Conservation (phyloP, 2,797 vertebrate species). For the Pelochelys cantorii region DNA sequence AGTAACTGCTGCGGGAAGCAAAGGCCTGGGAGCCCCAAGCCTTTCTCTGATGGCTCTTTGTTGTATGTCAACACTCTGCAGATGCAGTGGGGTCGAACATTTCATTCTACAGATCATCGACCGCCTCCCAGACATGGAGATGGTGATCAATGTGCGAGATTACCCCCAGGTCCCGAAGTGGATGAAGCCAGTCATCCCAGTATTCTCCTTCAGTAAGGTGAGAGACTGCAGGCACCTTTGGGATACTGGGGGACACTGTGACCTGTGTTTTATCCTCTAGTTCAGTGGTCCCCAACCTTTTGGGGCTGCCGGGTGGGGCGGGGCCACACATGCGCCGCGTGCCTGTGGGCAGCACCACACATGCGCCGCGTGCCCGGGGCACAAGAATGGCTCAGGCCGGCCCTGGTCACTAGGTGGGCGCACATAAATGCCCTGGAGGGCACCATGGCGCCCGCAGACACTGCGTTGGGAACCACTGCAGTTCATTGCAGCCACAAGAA, state of each 20-base stretch:
- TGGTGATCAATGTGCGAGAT: constrained; percentile 97
- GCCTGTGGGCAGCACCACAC: too few relatives aligned
- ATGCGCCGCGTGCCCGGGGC: too few relatives aligned
- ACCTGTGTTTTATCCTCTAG: not conserved
- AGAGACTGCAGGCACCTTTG: not conserved
- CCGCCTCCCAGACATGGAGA: constrained; percentile 91
- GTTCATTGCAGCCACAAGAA: not conserved
- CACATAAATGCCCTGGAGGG: too few relatives aligned
- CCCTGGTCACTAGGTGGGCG: too few relatives aligned
- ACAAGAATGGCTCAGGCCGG: too few relatives aligned
- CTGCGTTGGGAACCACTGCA: too few relatives aligned
- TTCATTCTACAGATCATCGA: constrained; percentile 91
- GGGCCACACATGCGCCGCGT: too few relatives aligned
- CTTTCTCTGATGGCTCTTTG: not conserved
- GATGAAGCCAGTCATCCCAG: constrained; percentile 89
- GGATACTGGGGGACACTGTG: fast-evolving
- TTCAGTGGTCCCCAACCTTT: not conserved
- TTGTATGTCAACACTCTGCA: constrained; percentile 49
- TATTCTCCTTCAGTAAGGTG: constrained; percentile 99
- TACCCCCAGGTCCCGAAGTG: constrained; percentile 95
- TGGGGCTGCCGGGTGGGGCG: too few relatives aligned
- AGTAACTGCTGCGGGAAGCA: not conserved
- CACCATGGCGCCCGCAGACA: too few relatives aligned
- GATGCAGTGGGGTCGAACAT: constrained; percentile 97
- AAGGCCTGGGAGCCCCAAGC: not conserved